Evolutionary conservation across 2,797 vertebrate species (phyloP), one percentile per base, ranked within the genome.

Genomic region (Pseudochirops corinnae): DNA sequence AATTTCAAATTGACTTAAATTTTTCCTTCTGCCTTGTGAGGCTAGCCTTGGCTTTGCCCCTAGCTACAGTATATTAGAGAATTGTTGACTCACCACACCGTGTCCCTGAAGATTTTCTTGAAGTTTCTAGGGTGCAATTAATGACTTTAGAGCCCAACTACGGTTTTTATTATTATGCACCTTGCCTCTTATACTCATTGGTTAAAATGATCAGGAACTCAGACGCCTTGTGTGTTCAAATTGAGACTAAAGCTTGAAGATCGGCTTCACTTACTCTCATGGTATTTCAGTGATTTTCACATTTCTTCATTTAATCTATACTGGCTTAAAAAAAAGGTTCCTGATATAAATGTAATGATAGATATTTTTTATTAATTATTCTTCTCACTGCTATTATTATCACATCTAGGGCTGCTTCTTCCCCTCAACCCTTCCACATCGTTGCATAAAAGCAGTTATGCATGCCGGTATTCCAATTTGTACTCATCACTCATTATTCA

Each of bases 401-500:
- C 0, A 95, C 97, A 98, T 97, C 96, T 96, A 97, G 92, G 97
- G 91, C 95, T 96, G 93, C 90, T 94, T 96, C 93, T 94, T 97
- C 31, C 94, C 94, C 95, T 95, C 29, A 93, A 74, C 62, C n/a
- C 62, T 74, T n/a, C 62, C 1, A 74, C 33, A 39, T 21, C 5
- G 6, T 39, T 74, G 5, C 90, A 94, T 94, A 97, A 96, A 97
- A 93, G 53, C 28, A 62, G 90, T 18, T 90, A 91, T 53, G 90
- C 4, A 93, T 33, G 55, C 74, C 92, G 13, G 93, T 94, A 96
- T 92, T 95, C 92, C 97, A 98, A 98, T 97, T 98, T 96, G 58
- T 97, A 96, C 97, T 96, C 97, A 93, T 97, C 95, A 96, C 90
- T 98, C 95, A 94, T 96, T 97, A 98, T 98, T 98, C 96, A 97